phyloP scores from a whole-genome alignment of 2,888 invertebrate species.

The Hecatera dysodea region DNA sequence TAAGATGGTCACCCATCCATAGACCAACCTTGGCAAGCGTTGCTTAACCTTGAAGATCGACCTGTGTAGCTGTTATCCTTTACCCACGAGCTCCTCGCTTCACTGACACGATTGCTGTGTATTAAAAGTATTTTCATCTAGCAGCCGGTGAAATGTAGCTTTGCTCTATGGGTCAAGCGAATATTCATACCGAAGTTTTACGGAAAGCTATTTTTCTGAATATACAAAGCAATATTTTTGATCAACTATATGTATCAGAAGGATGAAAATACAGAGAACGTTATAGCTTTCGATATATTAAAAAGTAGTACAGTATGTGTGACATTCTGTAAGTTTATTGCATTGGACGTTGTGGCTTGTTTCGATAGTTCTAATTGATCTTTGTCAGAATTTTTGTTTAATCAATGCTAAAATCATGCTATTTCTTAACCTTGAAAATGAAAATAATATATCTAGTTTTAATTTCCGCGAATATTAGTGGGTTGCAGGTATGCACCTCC shows the following conservation, averaged over 20 bases:
- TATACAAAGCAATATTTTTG: constrained; percentile 57
- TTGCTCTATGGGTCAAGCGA: constrained; percentile 60
- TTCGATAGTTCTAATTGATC: neutral
- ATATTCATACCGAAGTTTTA: constrained; percentile 55
- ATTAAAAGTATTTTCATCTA: neutral
- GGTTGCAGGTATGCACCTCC: too few relatives aligned
- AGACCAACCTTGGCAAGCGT: too few relatives aligned
- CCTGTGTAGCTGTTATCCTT: too few relatives aligned
- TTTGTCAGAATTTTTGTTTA: too few relatives aligned
- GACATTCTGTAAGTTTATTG: constrained; percentile 53
- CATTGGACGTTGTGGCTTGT: constrained; percentile 26
- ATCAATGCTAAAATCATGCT: too few relatives aligned
- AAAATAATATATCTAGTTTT: too few relatives aligned
- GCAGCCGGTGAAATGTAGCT: neutral
- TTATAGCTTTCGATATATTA: constrained; percentile 50
- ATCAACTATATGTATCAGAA: constrained; percentile 47
- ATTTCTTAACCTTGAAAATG: too few relatives aligned
- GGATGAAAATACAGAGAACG: constrained; percentile 39
- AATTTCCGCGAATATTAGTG: too few relatives aligned
- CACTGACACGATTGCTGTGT: neutral
- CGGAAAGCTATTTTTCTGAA: constrained; percentile 60
- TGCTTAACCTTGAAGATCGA: too few relatives aligned
- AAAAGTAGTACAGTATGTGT: constrained; percentile 51
- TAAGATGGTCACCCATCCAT: too few relatives aligned
- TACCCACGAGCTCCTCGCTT: too few relatives aligned